These are phyloP conservation scores for human (Homo sapiens) DNA, from an alignment of 2,113 vertebrate genomes.

Conservation along the genomic window GRCh38 chr20:48725501-48726000, in stretches of 20 bases:
- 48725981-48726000: neutral
- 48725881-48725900: neutral
- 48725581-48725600: neutral
- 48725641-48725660: neutral
- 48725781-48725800: neutral
- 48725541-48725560: neutral
- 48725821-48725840: neutral
- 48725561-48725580: neutral
- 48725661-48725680: neutral
- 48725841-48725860: neutral
- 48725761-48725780: neutral
- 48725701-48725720: neutral
- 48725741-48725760: conserved; percentile 14
- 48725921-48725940: neutral
- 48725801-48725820: neutral
- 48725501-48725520: neutral
- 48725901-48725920: neutral
- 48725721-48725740: neutral
- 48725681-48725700: neutral
- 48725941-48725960: neutral
- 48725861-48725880: neutral
- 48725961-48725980: neutral
- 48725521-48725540: accelerated
- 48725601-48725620: neutral
- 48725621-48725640: neutral